These are phyloP conservation scores for Halcyon malimbica DNA, from an alignment of 2,113 vertebrate genomes.

Conservation along the genomic window DNA sequence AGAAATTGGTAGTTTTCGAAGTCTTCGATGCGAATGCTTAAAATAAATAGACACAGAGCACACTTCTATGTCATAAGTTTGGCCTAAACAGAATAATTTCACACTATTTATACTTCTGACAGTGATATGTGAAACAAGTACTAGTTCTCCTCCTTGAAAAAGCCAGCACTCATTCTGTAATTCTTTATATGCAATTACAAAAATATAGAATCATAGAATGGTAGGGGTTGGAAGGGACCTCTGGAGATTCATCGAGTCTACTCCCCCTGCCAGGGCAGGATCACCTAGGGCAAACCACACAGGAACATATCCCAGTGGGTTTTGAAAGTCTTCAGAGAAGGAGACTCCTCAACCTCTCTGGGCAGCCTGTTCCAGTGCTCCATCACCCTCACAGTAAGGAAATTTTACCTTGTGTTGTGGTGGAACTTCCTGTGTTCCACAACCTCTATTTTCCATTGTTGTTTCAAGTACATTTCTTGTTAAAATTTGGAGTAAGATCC, in stretches of 20 bases:
- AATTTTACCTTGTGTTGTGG: too few relatives aligned
- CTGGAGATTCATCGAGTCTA: too few relatives aligned
- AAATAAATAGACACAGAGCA: not conserved
- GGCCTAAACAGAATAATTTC: not conserved
- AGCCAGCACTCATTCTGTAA: not conserved
- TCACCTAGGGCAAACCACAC: too few relatives aligned
- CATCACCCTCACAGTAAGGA: too few relatives aligned
- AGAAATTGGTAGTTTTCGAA: not conserved
- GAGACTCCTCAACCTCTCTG: too few relatives aligned
- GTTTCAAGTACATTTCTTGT: not conserved
- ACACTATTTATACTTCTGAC: not conserved
- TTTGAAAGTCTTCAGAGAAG: too few relatives aligned
- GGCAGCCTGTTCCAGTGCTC: too few relatives aligned
- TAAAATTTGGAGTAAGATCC: not conserved
- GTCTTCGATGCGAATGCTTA: not conserved
- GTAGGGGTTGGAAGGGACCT: too few relatives aligned
- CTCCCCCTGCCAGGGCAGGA: too few relatives aligned
- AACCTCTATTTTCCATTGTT: not conserved
- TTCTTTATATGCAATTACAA: not conserved
- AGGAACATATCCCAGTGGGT: too few relatives aligned
- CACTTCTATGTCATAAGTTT: not conserved
- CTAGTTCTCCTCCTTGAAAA: not conserved
- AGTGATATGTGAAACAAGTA: accelerated
- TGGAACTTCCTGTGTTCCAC: not conserved
- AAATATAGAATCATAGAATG: not conserved